phyloP scores from a whole-genome alignment of 2,888 invertebrate genomes.

The Brenthis ino region DNA sequence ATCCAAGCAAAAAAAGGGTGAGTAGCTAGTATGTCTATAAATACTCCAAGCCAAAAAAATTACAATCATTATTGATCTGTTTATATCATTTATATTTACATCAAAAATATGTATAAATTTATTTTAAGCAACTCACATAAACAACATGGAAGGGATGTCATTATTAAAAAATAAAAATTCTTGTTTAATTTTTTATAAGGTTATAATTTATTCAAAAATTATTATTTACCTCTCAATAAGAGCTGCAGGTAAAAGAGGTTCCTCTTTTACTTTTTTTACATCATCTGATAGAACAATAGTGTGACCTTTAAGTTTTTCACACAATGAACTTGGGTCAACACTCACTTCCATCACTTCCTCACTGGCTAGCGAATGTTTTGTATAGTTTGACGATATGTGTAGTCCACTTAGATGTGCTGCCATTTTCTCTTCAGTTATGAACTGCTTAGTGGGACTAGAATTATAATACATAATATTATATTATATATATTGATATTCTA shows the following conservation, averaged over 20 bases:
- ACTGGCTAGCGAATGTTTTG: slow-evolving; percentile 53
- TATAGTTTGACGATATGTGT: slow-evolving; percentile 84
- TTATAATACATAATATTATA: neutral
- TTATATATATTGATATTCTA: neutral
- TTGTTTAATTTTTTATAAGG: neutral
- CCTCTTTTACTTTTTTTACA: slow-evolving; percentile 84
- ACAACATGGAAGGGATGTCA: neutral
- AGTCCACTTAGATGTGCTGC: slow-evolving; percentile 89
- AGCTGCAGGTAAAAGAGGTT: slow-evolving; percentile 85
- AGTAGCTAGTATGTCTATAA: too few relatives aligned
- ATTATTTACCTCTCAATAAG: slow-evolving; percentile 79
- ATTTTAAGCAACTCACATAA: neutral
- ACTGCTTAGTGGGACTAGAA: slow-evolving; percentile 85
- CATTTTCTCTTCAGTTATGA: slow-evolving; percentile 93
- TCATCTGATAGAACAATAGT: slow-evolving; percentile 87
- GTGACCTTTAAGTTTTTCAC: slow-evolving; percentile 73
- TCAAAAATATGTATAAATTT: neutral
- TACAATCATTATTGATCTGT: too few relatives aligned
- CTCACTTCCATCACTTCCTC: slow-evolving; percentile 65
- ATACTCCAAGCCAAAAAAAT: too few relatives aligned
- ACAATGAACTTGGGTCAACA: slow-evolving; percentile 52
- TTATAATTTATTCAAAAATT: too few relatives aligned
- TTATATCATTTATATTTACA: too few relatives aligned
- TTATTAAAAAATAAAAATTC: neutral
- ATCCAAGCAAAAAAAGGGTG: too few relatives aligned